These are phyloP conservation scores for Sarcophilus harrisii DNA, from an alignment of 2,797 vertebrate species.

Conservation along the genomic window DNA sequence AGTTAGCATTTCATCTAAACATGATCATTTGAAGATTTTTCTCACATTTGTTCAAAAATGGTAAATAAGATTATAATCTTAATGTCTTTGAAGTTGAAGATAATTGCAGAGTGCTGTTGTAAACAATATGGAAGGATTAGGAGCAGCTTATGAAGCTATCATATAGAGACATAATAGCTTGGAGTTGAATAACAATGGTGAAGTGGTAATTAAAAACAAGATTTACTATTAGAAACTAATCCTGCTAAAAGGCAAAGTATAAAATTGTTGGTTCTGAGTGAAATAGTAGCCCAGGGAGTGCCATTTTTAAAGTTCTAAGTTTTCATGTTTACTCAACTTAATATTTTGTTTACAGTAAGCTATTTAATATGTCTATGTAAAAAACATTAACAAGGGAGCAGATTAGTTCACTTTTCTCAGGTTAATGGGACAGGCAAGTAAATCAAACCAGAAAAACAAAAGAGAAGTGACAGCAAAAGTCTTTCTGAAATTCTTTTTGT, in stretches of 20 bases:
- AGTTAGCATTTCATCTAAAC: not conserved
- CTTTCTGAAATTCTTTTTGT: constrained; percentile 28
- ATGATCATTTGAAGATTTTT: not conserved
- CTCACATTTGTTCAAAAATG: constrained; percentile 48
- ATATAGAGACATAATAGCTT: not conserved
- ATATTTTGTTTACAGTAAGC: constrained; percentile 24
- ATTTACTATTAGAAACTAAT: constrained; percentile 10
- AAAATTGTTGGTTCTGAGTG: not conserved
- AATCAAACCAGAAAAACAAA: not conserved
- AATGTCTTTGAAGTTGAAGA: constrained; percentile 58
- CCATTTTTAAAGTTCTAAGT: not conserved
- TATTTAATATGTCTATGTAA: not conserved
- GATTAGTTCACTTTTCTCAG: constrained; percentile 26
- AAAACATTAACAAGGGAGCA: not conserved
- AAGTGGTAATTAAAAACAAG: constrained; percentile 8
- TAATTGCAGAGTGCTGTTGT: constrained; percentile 25
- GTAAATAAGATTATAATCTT: constrained; percentile 49
- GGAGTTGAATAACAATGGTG: constrained; percentile 26
- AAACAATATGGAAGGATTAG: constrained; percentile 49
- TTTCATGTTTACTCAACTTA: not conserved
- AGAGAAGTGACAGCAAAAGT: not conserved
- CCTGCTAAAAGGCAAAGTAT: not conserved
- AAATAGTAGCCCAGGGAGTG: not conserved
- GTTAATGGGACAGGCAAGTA: not conserved
- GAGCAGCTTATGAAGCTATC: not conserved